Evolutionary conservation across 1,140 invertebrate genomes (phyloP).

Genomic region (Camponotus vicinus): DNA sequence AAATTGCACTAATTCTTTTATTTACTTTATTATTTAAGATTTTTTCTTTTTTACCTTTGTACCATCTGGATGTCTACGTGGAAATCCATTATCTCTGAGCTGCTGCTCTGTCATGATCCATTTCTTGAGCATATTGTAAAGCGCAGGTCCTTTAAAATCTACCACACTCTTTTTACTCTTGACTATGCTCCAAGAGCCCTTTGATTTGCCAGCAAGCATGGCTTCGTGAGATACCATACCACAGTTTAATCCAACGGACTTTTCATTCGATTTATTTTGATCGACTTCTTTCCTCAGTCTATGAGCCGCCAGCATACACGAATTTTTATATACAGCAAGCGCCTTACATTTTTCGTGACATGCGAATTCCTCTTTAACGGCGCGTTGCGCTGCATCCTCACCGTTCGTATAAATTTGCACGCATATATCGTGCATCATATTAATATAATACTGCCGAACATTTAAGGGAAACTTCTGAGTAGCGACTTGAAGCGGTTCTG

Average conservation of each 20-base stretch:
- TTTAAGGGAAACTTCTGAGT: slow-evolving; percentile 94
- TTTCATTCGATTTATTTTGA: slow-evolving; percentile 81
- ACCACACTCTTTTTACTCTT: slow-evolving; percentile 85
- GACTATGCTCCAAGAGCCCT: slow-evolving; percentile 91
- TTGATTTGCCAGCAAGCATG: slow-evolving; percentile 89
- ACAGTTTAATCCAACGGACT: slow-evolving; percentile 78
- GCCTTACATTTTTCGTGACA: slow-evolving; percentile 93
- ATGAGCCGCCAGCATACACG: slow-evolving; percentile 93
- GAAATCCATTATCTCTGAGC: slow-evolving; percentile 94
- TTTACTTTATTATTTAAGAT: background rate
- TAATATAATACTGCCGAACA: slow-evolving; percentile 94
- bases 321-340: slow-evolving; percentile 94
- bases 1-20: background rate
- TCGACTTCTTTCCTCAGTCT: slow-evolving; percentile 90
- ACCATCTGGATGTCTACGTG: slow-evolving; percentile 88
- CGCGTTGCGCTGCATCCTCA: slow-evolving; percentile 89
- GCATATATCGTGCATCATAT: slow-evolving; percentile 95
- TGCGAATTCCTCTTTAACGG: slow-evolving; percentile 91
- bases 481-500: slow-evolving; percentile 89
- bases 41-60: slow-evolving; percentile 74
- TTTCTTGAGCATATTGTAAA: slow-evolving; percentile 81
- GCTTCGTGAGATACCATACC: slow-evolving; percentile 88
- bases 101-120: slow-evolving; percentile 92
- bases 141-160: slow-evolving; percentile 85
- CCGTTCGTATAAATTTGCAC: slow-evolving; percentile 91